Conservation (phyloP, 53 echinoderm and acorn worm genomes). For the Zoroaster sp. region DNA sequence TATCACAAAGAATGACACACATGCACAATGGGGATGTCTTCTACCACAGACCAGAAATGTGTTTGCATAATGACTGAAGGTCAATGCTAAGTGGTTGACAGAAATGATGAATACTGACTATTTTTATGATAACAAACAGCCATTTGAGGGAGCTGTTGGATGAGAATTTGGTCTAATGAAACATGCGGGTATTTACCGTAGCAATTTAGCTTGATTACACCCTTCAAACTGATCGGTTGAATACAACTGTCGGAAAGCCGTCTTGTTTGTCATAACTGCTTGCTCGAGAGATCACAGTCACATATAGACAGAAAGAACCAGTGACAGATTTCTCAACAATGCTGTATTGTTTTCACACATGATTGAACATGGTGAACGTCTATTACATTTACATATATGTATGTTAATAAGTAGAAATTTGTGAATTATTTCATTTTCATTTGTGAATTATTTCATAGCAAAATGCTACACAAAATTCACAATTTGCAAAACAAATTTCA, state of each 20-base stretch:
- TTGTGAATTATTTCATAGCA: too few relatives aligned
- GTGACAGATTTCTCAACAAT: not conserved
- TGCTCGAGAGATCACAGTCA: not conserved
- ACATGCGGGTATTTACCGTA: constrained; percentile 2
- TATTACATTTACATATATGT: too few relatives aligned
- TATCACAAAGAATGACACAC: not conserved
- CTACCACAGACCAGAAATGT: not conserved
- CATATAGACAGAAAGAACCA: not conserved
- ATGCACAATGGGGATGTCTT: not conserved
- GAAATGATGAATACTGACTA: constrained; percentile 11
- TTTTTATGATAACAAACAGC: constrained; percentile 2
- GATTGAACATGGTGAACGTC: too few relatives aligned
- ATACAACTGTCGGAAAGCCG: not conserved
- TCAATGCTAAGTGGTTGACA: not conserved
- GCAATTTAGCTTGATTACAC: not conserved
- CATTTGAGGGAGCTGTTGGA: not conserved
- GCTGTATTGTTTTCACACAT: not conserved
- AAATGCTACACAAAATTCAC: too few relatives aligned
- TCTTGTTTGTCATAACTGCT: not conserved
- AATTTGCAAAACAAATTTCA: too few relatives aligned
- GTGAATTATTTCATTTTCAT: too few relatives aligned
- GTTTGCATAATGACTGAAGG: not conserved
- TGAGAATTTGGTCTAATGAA: constrained; percentile 21
- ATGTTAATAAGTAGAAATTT: too few relatives aligned
- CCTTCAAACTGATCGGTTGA: not conserved